These are phyloP conservation scores for Lanistes nyassanus DNA, from an alignment of 1,140 invertebrate genomes.

Conservation along the genomic window DNA sequence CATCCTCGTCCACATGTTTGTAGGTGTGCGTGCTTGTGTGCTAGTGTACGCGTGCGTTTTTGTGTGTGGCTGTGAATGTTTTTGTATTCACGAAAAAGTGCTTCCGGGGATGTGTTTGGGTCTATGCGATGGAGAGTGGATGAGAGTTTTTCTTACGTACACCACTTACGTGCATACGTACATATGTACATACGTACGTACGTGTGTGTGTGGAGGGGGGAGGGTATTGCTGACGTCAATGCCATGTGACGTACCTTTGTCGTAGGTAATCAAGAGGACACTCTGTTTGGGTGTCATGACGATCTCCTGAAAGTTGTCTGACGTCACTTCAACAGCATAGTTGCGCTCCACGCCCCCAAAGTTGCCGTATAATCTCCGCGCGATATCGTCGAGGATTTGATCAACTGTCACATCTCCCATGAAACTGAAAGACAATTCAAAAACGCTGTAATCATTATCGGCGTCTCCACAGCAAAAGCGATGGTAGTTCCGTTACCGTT, in stretches of 20 bases:
- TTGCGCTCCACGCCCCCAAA: constrained; percentile 26
- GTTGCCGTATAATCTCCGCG: constrained; percentile 24
- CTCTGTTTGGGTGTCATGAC: constrained; percentile 34
- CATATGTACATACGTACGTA: not conserved
- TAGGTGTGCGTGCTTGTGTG: too few species aligned
- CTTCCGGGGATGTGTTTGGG: too few species aligned
- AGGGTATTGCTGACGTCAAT: not conserved
- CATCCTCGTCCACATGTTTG: too few species aligned
- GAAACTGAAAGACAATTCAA: not conserved
- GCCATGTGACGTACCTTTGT: constrained; percentile 25
- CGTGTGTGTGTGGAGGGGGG: not conserved
- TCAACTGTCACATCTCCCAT: constrained; percentile 28
- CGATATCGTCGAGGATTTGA: constrained; percentile 29
- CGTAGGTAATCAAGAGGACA: constrained; percentile 34
- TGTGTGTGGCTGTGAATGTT: too few species aligned
- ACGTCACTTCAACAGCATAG: constrained; percentile 31
- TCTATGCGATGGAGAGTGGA: too few species aligned
- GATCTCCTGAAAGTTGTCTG: constrained; percentile 37
- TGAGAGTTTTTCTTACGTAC: too few species aligned
- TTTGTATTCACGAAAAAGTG: too few species aligned
- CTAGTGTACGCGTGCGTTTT: too few species aligned
- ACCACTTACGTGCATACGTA: not conserved
- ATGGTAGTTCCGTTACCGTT: too few species aligned
- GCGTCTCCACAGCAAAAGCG: too few species aligned
- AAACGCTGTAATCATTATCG: too few species aligned